Conservation (phyloP, 92 coral and sea anemone species). For the Siderastrea radians region DNA sequence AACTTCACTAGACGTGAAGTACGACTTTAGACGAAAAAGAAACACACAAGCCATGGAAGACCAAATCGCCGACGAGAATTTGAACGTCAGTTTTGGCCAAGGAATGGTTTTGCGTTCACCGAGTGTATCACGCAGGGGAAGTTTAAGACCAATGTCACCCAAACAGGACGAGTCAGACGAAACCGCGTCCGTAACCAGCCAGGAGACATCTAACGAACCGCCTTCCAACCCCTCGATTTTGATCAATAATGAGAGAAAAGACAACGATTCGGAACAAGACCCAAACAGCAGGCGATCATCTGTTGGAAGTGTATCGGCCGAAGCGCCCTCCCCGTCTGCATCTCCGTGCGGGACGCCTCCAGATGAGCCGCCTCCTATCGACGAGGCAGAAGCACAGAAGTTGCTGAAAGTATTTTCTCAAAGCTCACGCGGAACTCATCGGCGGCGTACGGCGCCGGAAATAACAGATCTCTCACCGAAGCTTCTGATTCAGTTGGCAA, state of each 20-base stretch:
- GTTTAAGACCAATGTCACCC: neutral
- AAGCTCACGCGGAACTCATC: constrained; percentile 23
- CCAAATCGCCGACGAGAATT: neutral
- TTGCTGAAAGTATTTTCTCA: constrained; percentile 42
- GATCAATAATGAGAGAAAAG: constrained; percentile 14
- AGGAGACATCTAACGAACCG: neutral
- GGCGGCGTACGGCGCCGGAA: constrained; percentile 47
- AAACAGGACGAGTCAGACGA: constrained; percentile 13
- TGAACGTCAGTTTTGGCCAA: neutral
- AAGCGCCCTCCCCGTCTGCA: neutral
- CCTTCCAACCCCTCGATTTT: constrained; percentile 15
- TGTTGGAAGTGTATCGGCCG: neutral
- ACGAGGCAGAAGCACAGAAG: constrained; percentile 35
- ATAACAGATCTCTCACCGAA: constrained; percentile 43
- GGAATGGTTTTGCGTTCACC: constrained; percentile 12
- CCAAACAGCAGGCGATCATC: constrained; percentile 23
- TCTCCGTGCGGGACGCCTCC: constrained; percentile 22
- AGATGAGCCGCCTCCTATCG: neutral
- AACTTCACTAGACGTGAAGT: constrained; percentile 73
- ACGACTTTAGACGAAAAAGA: constrained; percentile 60
- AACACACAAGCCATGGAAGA: constrained; percentile 42
- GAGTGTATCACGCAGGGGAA: constrained; percentile 17
- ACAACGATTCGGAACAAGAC: neutral
- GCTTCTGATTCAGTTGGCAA: constrained; percentile 50
- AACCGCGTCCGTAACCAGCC: too few relatives aligned